Conservation (phyloP, 2,888 invertebrate genomes). For the Lagria hirta region DNA sequence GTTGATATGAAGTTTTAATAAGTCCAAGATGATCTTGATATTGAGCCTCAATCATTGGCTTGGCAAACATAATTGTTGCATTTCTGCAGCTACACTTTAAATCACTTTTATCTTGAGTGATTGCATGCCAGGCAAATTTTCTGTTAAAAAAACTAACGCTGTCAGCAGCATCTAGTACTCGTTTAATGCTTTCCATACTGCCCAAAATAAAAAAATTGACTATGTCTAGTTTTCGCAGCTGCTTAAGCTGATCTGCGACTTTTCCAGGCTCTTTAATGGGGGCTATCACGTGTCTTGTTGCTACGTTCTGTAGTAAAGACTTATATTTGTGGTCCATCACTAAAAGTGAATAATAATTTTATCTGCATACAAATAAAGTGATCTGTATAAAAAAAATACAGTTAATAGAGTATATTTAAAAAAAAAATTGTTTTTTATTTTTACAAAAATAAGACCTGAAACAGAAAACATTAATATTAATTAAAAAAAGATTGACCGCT, state of each 20-base stretch:
- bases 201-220: constrained; percentile 88
- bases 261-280: constrained; percentile 60
- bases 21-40: constrained; percentile 71
- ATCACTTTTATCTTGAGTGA: constrained; percentile 75
- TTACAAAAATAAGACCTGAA: too few relatives aligned
- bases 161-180: constrained; percentile 61
- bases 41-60: constrained; percentile 69
- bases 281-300: constrained; percentile 87
- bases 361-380: too few relatives aligned
- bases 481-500: too few relatives aligned
- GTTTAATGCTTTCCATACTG: constrained; percentile 66
- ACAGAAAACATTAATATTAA: too few relatives aligned
- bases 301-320: constrained; percentile 84
- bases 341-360: constrained; percentile 51
- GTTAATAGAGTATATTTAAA: too few relatives aligned
- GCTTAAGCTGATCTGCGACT: constrained; percentile 68
- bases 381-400: too few relatives aligned
- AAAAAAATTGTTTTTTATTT: too few relatives aligned
- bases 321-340: constrained; percentile 95
- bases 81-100: constrained; percentile 75
- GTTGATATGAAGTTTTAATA: constrained; percentile 70
- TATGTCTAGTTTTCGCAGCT: constrained; percentile 78
- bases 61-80: constrained; percentile 73
- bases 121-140: constrained; percentile 85
- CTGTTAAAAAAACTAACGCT: constrained; percentile 73